Evolutionary conservation across 2,113 vertebrate species (phyloP).

Genomic region (Centropus bengalensis): DNA sequence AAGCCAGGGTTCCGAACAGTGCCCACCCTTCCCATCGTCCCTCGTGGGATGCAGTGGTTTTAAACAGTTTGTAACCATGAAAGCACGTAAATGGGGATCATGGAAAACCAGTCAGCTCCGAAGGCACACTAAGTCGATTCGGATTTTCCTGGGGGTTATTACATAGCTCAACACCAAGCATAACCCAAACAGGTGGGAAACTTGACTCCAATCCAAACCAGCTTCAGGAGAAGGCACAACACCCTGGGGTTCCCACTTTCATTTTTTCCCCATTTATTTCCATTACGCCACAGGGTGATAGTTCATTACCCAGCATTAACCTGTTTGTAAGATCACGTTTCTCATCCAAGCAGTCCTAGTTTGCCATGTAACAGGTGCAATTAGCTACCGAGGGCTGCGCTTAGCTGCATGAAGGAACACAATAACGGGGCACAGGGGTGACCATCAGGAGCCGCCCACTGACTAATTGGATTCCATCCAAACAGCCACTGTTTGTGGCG

Average conservation of each 20-base stretch:
- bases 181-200: constrained; percentile 13
- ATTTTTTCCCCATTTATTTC: constrained; percentile 45
- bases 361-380: constrained; percentile 43
- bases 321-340: constrained; percentile 50
- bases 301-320: constrained; percentile 68
- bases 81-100: background rate
- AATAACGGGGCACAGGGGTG: constrained; percentile 13
- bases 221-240: background rate
- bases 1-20: background rate
- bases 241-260: constrained; percentile 25
- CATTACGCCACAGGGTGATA: constrained; percentile 43
- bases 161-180: background rate
- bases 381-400: constrained; percentile 24
- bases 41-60: fast-evolving
- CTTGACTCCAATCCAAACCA: background rate
- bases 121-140: background rate
- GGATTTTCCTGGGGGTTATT: background rate
- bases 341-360: constrained; percentile 31
- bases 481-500: background rate
- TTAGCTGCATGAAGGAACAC: constrained; percentile 35
- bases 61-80: fast-evolving
- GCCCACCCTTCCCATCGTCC: background rate
- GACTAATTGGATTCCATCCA: background rate
- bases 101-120: background rate
- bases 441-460: constrained; percentile 32